Percentiles rank a stretch among this genome's conserved stretches.
Evolutionary conservation across 2,797 vertebrate genomes (phyloP).

Genomic region (Kryptopterus vitreolus): DNA sequence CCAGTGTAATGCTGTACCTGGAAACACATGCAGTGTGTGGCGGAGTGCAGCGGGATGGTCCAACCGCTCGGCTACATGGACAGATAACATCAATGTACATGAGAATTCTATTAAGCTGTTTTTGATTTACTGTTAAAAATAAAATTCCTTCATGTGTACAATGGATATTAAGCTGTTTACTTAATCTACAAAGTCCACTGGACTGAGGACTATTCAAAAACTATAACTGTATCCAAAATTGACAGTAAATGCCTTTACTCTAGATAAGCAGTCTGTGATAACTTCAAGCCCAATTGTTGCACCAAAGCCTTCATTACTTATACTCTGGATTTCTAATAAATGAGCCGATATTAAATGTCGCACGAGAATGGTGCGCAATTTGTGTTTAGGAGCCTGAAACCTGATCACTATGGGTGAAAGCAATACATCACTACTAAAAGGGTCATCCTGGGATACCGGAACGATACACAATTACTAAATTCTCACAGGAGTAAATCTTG

Average conservation of each 20-base stretch:
- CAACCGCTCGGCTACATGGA: not conserved
- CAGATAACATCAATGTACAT: not conserved
- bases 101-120: not conserved
- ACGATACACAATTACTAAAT: not conserved
- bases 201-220: too few relatives aligned
- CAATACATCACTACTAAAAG: not conserved
- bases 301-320: not conserved
- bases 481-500: not conserved
- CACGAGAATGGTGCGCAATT: not conserved
- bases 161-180: too few relatives aligned
- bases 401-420: not conserved
- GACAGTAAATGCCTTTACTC: too few relatives aligned
- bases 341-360: not conserved
- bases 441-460: not conserved
- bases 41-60: slow-evolving; percentile 63
- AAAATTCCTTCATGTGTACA: not conserved
- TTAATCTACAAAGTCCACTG: not conserved
- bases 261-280: not conserved
- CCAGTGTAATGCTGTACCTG: slow-evolving; percentile 61
- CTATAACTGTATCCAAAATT: too few relatives aligned
- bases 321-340: not conserved
- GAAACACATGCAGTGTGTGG: slow-evolving; percentile 72
- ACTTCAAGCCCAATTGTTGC: not conserved
- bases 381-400: not conserved
- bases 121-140: not conserved